Evolutionary conservation across 2,888 invertebrate species (phyloP), one percentile per base, ranked within the genome.

Genomic region (Pseudococcus viburni): DNA sequence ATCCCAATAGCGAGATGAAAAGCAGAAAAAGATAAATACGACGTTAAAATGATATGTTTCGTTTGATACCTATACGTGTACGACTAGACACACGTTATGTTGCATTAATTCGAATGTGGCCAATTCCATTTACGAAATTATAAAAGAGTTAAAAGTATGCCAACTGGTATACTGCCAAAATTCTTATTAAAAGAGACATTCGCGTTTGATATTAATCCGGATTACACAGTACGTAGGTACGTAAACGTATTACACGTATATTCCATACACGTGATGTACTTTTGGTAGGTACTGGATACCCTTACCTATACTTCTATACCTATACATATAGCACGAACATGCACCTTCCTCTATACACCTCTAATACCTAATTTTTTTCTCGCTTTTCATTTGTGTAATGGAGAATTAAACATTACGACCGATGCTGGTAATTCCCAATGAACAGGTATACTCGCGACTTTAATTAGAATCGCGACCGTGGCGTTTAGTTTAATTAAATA

Each of bases 141-240:
- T 83, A 83, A 83, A 83, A 83, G 80, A 46, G 42, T 83, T 46
- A 83, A 83, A 83, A 83, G 80, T 83, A 83, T 46, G 80, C 80
- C 80, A 83, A 83, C 80, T 83, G 80, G 80, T 83, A 83, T 83
- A 19, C 5, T 83, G 80, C 80, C 80, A 83, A 46, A 83, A 46
- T 42, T 83, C 80, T 83, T 83, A 83, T 83, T 83, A 83, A 83
- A 83, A 42, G 46, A 83, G 80, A 83, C 80, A 83, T 83, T 26
- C 73, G 73, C 39, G 73, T 73, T 73, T 33, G 33, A 73, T 73
- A 73, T 39, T 33, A 73, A 33, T 73, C 73, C 17, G 33, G 73
- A 33, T 33, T 73, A 39, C 26, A n/a, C 33, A 73, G 17, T 73
- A 22, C 17, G 17, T 26, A 15, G 4, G 73, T 33, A 33, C 33